phyloP scores from a whole-genome alignment of 2,113 vertebrate genomes.

The Erythrocercus mccallii region DNA sequence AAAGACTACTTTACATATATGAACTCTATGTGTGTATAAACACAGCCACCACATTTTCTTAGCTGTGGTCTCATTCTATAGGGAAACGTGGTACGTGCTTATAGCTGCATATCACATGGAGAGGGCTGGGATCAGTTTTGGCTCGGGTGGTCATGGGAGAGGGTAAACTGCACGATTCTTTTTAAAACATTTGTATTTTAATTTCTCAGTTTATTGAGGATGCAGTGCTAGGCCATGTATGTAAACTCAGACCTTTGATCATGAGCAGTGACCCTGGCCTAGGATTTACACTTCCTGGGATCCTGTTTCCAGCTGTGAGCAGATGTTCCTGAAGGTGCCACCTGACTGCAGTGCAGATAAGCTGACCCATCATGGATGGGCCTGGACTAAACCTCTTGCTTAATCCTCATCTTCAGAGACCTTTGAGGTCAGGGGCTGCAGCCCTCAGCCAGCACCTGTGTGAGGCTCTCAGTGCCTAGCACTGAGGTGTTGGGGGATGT shows the following conservation, averaged over 20 bases:
- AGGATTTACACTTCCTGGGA: neutral
- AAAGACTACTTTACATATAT: neutral
- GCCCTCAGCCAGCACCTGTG: neutral
- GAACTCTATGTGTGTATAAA: neutral
- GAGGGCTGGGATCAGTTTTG: neutral
- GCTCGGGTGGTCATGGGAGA: neutral
- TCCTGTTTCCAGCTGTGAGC: neutral
- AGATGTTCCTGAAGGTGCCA: neutral
- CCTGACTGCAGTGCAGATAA: neutral
- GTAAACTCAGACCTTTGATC: neutral
- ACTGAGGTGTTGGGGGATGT: neutral
- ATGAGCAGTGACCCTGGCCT: neutral
- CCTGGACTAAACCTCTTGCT: neutral
- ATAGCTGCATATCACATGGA: neutral
- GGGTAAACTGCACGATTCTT: rapidly evolving
- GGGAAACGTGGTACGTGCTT: neutral
- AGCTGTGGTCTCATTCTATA: neutral
- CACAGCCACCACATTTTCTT: neutral
- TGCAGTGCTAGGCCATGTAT: neutral
- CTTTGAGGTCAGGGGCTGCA: neutral
- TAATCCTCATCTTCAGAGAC: neutral
- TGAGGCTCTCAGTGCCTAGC: neutral
- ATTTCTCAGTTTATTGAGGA: neutral
- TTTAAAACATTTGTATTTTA: neutral
- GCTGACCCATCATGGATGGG: neutral